Conservation (phyloP, 2,113 vertebrate genomes). For the Urocolius indicus region DNA sequence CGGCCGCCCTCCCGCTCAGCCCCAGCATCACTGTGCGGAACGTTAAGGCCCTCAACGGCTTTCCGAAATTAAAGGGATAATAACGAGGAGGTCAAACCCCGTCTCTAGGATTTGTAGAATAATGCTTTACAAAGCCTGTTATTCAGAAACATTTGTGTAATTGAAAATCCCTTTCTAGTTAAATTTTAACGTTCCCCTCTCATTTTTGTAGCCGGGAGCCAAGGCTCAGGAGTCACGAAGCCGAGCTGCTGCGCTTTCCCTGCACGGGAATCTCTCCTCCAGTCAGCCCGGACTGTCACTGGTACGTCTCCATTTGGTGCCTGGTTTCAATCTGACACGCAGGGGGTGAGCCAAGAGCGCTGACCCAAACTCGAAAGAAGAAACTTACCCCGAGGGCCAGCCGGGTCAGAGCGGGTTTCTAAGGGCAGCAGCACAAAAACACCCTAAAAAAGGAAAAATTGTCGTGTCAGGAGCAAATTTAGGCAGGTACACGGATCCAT, state of each 20-base stretch:
- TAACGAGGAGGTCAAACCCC: slow-evolving; percentile 1
- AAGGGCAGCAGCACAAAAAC: background rate
- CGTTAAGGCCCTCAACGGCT: background rate
- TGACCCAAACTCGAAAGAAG: background rate
- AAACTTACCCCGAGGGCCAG: background rate
- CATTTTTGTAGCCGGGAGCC: accelerated
- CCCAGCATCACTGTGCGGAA: accelerated
- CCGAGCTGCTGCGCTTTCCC: accelerated
- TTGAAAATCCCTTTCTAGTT: background rate
- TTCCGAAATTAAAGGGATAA: slow-evolving; percentile 1
- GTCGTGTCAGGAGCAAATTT: accelerated
- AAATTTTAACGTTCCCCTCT: background rate
- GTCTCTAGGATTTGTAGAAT: background rate
- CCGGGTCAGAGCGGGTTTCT: background rate
- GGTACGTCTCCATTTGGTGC: accelerated
- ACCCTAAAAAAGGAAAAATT: background rate
- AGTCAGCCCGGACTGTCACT: background rate
- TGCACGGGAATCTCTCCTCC: background rate
- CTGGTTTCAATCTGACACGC: background rate
- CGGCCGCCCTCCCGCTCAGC: accelerated
- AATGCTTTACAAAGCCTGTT: slow-evolving; percentile 14
- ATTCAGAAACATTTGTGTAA: background rate
- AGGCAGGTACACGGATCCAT: accelerated
- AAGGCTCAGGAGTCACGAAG: accelerated
- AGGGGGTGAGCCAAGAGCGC: accelerated